Conservation (phyloP, 2,797 vertebrate genomes). For the Pteropus rufus region DNA sequence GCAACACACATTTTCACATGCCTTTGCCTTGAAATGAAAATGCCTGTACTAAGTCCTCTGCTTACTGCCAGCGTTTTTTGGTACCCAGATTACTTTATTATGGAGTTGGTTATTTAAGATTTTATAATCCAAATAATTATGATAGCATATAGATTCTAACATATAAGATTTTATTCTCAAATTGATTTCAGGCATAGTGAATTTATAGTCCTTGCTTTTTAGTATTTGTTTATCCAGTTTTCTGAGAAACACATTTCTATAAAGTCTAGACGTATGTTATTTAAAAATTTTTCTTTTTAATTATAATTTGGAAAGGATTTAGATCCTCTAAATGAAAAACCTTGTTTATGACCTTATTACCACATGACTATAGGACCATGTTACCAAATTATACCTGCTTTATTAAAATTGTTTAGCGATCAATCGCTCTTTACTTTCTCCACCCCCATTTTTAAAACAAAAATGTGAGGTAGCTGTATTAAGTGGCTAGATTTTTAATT, state of each 20-base stretch:
- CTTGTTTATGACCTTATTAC: constrained; percentile 3
- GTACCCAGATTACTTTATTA: constrained; percentile 21
- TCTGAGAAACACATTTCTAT: constrained; percentile 39
- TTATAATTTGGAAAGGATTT: constrained; percentile 50
- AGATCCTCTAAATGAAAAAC: constrained; percentile 39
- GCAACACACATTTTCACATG: not conserved
- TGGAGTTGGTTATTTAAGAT: constrained; percentile 41
- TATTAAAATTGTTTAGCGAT: not conserved
- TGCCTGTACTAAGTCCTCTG: not conserved
- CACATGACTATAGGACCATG: not conserved
- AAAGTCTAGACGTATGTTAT: not conserved
- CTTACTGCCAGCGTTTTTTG: constrained; percentile 15
- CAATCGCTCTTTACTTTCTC: not conserved
- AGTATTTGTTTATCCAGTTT: constrained; percentile 26
- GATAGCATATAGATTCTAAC: not conserved
- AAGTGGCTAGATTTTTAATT: constrained; percentile 32
- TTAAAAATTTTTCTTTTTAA: constrained; percentile 47
- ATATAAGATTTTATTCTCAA: not conserved
- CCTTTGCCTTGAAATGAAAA: constrained; percentile 16
- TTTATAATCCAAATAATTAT: constrained; percentile 34
- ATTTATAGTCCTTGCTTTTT: constrained; percentile 34
- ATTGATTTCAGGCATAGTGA: constrained; percentile 7
- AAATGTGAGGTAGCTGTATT: not conserved
- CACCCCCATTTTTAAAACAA: not conserved
- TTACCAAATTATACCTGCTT: not conserved